Conservation (phyloP, 2,888 invertebrate species). For the Drosophila testacea region DNA sequence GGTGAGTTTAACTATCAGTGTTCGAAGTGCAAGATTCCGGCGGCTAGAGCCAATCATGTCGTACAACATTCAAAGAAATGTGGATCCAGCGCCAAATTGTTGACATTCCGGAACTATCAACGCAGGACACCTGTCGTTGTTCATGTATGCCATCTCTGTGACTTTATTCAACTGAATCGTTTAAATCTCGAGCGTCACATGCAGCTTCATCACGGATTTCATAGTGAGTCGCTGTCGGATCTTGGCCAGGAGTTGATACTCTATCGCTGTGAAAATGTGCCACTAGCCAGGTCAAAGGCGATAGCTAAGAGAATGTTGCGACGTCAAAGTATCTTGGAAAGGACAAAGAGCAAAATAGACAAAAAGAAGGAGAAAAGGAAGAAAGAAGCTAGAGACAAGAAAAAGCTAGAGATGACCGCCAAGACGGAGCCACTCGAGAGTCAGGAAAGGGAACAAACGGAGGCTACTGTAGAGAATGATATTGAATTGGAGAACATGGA, state of each 20-base stretch:
- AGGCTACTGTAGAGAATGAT: background rate
- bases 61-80: constrained; percentile 47
- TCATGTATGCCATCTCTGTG: constrained; percentile 90
- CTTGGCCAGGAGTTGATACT: constrained; percentile 46
- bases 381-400: background rate
- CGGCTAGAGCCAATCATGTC: background rate
- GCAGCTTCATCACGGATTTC: constrained; percentile 70
- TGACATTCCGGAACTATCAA: background rate
- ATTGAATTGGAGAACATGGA: background rate
- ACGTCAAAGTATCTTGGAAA: background rate
- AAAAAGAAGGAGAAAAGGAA: background rate
- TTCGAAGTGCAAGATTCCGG: constrained; percentile 86
- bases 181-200: constrained; percentile 88
- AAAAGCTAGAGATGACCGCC: background rate
- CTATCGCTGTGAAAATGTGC: constrained; percentile 48
- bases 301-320: background rate
- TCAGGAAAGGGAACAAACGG: background rate
- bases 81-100: constrained; percentile 17
- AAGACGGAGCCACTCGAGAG: background rate
- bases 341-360: background rate
- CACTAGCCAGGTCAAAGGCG: constrained; percentile 32
- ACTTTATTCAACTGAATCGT: constrained; percentile 89
- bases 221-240: background rate
- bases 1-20: constrained; percentile 91
- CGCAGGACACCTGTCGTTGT: constrained; percentile 79